Conservation (phyloP, 2,888 invertebrate genomes). For the Hypselothyrea guttata region DNA sequence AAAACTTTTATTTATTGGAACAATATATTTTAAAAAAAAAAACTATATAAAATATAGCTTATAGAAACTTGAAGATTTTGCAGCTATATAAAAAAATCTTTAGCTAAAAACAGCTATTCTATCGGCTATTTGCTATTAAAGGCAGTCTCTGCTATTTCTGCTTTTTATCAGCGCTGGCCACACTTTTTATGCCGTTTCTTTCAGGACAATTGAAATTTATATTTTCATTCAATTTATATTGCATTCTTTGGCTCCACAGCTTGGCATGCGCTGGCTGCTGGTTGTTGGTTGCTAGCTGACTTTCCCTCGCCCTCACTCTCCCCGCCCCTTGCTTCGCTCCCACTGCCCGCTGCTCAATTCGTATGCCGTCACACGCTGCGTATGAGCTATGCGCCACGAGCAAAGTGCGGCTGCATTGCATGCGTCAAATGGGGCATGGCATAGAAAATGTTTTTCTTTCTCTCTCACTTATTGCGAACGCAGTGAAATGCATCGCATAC, state of each 20-base stretch:
- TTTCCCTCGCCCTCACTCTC: no score
- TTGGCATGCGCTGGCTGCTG: neutral
- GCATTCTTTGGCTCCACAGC: neutral
- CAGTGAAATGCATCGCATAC: slow-evolving; percentile 49
- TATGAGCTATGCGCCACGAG: slow-evolving; percentile 62
- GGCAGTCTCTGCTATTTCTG: no score
- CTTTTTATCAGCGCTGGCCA: no score
- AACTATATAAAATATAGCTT: no score
- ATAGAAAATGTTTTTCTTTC: slow-evolving; percentile 54
- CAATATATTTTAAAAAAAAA: no score
- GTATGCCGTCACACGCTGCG: slow-evolving; percentile 65
- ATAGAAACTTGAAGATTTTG: no score
- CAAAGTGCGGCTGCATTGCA: slow-evolving; percentile 38
- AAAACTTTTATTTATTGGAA: no score
- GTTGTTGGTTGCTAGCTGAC: no score
- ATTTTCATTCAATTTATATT: slow-evolving; percentile 3
- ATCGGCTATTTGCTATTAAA: no score
- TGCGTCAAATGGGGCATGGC: slow-evolving; percentile 69
- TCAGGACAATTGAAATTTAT: slow-evolving; percentile 18
- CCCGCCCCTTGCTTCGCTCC: neutral
- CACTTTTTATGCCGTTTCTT: slow-evolving; percentile 6
- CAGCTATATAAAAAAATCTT: no score
- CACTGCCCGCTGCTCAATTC: slow-evolving; percentile 2
- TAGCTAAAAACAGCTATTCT: no score
- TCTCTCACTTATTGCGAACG: slow-evolving; percentile 23